Base-by-base conservation (phyloP, 1,140 invertebrate genomes). In the Pectinophora gossypiella region DNA sequence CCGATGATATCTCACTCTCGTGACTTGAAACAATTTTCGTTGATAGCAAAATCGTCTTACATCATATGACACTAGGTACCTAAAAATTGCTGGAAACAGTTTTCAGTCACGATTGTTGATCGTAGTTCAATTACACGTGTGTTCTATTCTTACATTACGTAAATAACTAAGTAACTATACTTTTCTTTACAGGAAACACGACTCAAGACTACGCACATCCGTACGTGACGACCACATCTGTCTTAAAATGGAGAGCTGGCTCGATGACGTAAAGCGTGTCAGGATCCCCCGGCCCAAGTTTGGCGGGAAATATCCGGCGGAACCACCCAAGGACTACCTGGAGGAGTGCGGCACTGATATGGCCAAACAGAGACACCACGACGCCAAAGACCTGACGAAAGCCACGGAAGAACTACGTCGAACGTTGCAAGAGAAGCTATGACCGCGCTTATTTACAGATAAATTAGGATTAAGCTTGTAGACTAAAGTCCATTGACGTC, bases 221-320 rank as follows among this genome's bases (percentile, higher is more conserved):
- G 27, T n/a, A n/a, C 6, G 19, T 12, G 9, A 43, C 12, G 7
- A 27, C 35, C 15, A n/a, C 10, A 22, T 49, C 3, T 2, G 6
- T 7, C 20, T 12, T 49, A 82, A 62, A 64, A 95, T 95, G 94
- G 94, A 95, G 72, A 93, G 93, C 58, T 95, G 94, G 93, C 82
- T 95, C 62, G 92, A 91, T 44, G 94, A 96, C 72, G 93, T 96
- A 20, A 95, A 95, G 85, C 90, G 93, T 66, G 93, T 95, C 51
- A 89, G 93, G 58, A 96, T 96, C 60, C 94, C 94, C 45, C 90
- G 94, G 54, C 94, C 94, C 21, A 96, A 96, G 89, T 95, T 95
- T 71, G 93, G 92, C 54, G 91, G 89, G 59, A 89, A 91, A 62
- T 90, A 90, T 71, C 91, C 91, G 0, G 86, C 85, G 0, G 91